Percentiles rank a stretch among this genome's conserved stretches.
Conservation (phyloP, 2,113 vertebrate genomes). For the Urocitellus parryii region DNA sequence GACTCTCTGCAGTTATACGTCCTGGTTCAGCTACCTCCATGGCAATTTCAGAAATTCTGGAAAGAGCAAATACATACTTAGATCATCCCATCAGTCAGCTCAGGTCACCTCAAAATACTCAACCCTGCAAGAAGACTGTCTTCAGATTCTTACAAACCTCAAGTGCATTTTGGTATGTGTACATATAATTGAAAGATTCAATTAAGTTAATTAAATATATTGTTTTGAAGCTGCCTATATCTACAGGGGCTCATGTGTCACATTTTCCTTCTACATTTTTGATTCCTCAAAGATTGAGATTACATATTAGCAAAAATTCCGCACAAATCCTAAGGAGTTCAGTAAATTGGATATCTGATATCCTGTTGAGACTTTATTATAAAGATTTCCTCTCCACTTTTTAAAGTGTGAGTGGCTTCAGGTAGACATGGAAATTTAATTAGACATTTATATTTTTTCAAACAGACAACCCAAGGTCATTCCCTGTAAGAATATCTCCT, state of each 20-base stretch:
- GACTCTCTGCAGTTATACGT: constrained; percentile 85
- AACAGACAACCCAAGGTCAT: constrained; percentile 57
- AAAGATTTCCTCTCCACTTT: background rate
- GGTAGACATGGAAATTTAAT: constrained; percentile 60
- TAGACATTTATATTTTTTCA: constrained; percentile 64
- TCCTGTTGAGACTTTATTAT: constrained; percentile 64
- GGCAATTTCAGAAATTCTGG: constrained; percentile 97
- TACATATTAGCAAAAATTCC: constrained; percentile 50
- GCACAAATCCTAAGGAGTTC: constrained; percentile 34
- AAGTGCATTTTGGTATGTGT: background rate
- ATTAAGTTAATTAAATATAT: background rate
- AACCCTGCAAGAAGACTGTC: background rate
- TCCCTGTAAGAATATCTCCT: background rate
- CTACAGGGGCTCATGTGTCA: background rate
- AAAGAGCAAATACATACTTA: background rate
- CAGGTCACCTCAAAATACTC: background rate
- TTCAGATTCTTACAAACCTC: background rate
- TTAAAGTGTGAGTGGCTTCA: constrained; percentile 58
- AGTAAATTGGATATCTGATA: constrained; percentile 43
- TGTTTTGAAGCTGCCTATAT: background rate
- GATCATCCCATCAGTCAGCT: constrained; percentile 7
- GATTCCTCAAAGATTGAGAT: constrained; percentile 40
- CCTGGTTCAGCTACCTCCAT: constrained; percentile 93
- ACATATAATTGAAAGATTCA: background rate
- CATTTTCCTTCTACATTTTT: background rate